Conservation (phyloP, 2,888 invertebrate genomes). For the Pristionchus exspectatus region DNA sequence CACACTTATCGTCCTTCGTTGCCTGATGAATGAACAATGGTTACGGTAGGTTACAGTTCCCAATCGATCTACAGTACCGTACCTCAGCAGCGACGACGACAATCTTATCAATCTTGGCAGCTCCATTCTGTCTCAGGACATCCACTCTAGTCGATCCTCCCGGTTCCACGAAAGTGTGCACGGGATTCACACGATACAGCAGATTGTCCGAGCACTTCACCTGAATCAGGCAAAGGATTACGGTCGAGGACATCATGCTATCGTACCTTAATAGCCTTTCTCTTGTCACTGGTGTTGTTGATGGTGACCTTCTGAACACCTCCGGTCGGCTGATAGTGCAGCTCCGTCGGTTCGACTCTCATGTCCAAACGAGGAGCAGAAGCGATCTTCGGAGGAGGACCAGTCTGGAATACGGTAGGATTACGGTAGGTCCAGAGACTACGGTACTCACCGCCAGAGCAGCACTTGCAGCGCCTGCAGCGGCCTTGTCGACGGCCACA, state of each 20-base stretch:
- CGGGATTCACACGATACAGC: conserved; percentile 54
- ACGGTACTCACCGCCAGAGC: not conserved
- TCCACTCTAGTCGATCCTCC: not conserved
- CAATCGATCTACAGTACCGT: not conserved
- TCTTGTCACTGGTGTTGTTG: conserved; percentile 36
- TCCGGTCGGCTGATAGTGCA: conserved; percentile 29
- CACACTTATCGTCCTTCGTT: conserved; percentile 7
- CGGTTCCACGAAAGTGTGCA: conserved; percentile 50
- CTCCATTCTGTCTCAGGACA: conserved; percentile 53
- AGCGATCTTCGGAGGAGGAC: conserved; percentile 1
- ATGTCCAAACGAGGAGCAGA: conserved; percentile 29
- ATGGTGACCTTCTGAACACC: conserved; percentile 48
- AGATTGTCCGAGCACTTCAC: conserved; percentile 55
- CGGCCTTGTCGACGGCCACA: conserved; percentile 35
- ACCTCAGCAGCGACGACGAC: conserved; percentile 51
- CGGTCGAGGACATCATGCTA: not conserved
- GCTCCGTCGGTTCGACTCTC: conserved; percentile 37
- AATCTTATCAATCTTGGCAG: conserved; percentile 52
- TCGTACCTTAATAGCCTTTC: conserved; percentile 47
- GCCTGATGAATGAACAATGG: not conserved
- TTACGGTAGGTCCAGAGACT: conserved; percentile 22
- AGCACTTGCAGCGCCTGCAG: conserved; percentile 2
- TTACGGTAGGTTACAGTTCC: not conserved
- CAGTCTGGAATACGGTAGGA: not conserved
- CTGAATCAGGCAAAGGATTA: not conserved